Evolutionary conservation across 2,797 vertebrate species (phyloP), one percentile per base, ranked within the genome.

Genomic region (Rhinogobio ventralis): DNA sequence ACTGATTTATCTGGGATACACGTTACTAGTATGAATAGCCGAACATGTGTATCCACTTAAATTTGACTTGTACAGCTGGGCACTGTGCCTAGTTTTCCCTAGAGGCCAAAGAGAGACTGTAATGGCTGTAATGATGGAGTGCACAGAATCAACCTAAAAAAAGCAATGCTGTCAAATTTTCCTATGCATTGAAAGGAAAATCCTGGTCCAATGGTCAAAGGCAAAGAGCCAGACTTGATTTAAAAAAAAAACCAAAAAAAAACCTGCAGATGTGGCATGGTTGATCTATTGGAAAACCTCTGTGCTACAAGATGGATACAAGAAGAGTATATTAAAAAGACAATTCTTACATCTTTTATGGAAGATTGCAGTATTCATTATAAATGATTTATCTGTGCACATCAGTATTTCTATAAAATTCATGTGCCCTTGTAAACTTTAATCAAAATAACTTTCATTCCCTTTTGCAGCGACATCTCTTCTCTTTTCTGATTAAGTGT

Each of bases 21-120:
- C 66, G 80, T 80, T 46, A 78, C 86, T 73, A 73, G 68, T 45
- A 25, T 68, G 81, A 90, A 86, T 62, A 67, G 84, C 75, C 74
- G 49, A 90, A 90, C 92, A 93, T 92, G 60, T 94, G 92, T 87
- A 90, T 93, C 87, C 84, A 91, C 88, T 93, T 90, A 87, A 46
- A 71, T 15, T 51, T 36, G 10, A 46, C 67, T 76, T 69, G n/a
- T 42, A 17, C 77, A 36, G 55, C 62, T 90, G 71, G 74, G 57
- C n/a, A 19, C 23, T 5, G n/a, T 79, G 81, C 75, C 75, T 82
- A 53, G 87, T 90, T 74, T 79, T 69, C 60, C 78, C 66, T 30
- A 11, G 7, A 53, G 33, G 51, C 84, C 80, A 90, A 91, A 91
- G 87, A 89, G 28, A 64, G 73, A 46, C 83, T 86, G 64, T 49